Evolutionary conservation across 2,797 vertebrate species (phyloP), one percentile per base, ranked within the genome.

Genomic region (Anomalospiza imberbis): DNA sequence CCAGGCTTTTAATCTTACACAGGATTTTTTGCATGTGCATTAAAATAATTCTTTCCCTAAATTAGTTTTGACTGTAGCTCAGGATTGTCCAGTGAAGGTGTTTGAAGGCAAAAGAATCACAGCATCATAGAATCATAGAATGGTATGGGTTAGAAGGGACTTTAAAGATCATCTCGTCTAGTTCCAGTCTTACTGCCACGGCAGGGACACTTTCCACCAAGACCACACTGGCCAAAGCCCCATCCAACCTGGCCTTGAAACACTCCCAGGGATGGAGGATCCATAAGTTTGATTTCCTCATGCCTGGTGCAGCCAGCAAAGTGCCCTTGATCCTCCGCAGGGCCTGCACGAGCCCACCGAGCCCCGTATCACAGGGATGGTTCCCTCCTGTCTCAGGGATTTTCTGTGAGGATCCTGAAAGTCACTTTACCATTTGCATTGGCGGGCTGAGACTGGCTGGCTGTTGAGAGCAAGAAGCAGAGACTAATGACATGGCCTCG

Each of bases 321-420:
- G 22, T 3, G 24, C 48, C 51, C 40, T 28, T 36, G 26, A 13
- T 18, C 8, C 48, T 29, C 20, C 58, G 47, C 28, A 20, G 31
- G 32, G 15, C n/a, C 65, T n/a, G 34, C 31, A 26, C 0, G 0
- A 67, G n/a, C 42, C 48, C 31, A 14, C 1, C 3, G 19, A 6
- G 17, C 26, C 17, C 40, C 1, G 0, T 3, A 47, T 5, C 5
- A 1, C 40, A 55, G 50, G 13, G 17, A 11, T 26, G 9, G 26
- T 1, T 38, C 53, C 24, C 13, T 82, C 31, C 13, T 12, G 1
- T 68, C 38, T 26, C 21, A 5, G 42, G 7, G 29, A 2, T 60
- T 61, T 51, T 31, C 32, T 22, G 1, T 17, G 34, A 22, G 24
- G 24, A 25, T 25, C 47, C 44, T 61, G 50, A 44, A 61, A 73